These are phyloP conservation scores for Clanis bilineata DNA, from an alignment of 2,888 invertebrate genomes.

Conservation along the genomic window DNA sequence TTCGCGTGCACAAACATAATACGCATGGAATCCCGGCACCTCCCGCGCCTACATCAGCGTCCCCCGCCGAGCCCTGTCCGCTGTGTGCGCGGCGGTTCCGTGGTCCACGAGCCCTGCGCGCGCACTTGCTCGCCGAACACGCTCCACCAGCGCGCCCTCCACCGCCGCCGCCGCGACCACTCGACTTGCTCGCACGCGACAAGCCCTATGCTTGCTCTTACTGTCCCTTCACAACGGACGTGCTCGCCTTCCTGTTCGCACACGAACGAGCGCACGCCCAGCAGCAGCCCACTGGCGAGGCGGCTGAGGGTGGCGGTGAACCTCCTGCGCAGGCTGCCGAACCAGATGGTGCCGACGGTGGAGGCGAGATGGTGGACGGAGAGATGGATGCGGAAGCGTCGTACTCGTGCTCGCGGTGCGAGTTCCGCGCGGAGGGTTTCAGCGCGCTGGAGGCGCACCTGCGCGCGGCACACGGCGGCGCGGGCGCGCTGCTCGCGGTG, in stretches of 20 bases:
- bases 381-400: conserved; percentile 54
- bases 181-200: conserved; percentile 80
- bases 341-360: conserved; percentile 33
- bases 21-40: conserved; percentile 98
- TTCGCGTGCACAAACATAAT: conserved; percentile 98
- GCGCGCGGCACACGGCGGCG: conserved; percentile 75
- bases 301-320: conserved; percentile 36
- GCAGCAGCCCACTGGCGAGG: conserved; percentile 53
- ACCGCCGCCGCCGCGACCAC: conserved; percentile 71
- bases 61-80: conserved; percentile 84
- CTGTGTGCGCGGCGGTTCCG: conserved; percentile 94
- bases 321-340: conserved; percentile 38
- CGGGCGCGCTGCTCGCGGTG: conserved; percentile 76
- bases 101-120: conserved; percentile 93
- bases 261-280: conserved; percentile 93
- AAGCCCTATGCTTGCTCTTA: conserved; percentile 94
- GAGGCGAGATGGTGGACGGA: conserved; percentile 44
- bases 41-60: conserved; percentile 81
- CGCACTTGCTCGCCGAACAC: conserved; percentile 93
- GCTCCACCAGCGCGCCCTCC: conserved; percentile 82
- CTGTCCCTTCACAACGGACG: conserved; percentile 94
- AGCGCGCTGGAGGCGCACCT: conserved; percentile 75
- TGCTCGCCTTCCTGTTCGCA: conserved; percentile 94
- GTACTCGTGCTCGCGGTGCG: conserved; percentile 76
- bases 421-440: conserved; percentile 74